Evolutionary conservation across 2,888 invertebrate genomes (phyloP).

Genomic region (Zhuqinia jingwanae): DNA sequence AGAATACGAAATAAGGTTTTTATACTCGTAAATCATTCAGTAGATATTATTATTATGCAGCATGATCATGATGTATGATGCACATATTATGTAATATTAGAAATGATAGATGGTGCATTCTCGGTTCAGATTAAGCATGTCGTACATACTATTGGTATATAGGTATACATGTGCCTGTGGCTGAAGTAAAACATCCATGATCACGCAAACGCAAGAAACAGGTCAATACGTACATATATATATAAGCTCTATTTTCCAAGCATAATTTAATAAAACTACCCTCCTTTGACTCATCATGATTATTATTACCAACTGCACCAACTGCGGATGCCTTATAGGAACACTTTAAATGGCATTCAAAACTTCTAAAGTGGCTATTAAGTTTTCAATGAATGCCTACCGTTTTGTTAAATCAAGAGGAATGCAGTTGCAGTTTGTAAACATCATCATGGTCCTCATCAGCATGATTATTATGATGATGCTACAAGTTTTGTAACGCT

Average conservation of each 20-base stretch:
- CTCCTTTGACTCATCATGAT: conserved; percentile 2
- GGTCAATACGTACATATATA: no score
- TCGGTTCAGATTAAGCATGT: no score
- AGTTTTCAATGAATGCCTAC: conserved; percentile 58
- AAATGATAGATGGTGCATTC: background rate
- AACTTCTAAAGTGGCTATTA: conserved; percentile 58
- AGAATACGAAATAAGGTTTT: background rate
- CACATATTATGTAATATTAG: no score
- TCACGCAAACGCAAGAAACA: no score
- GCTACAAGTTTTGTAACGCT: conserved; percentile 3
- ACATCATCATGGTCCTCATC: background rate
- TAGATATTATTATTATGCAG: background rate
- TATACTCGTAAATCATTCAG: conserved; percentile 24
- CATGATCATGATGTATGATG: background rate
- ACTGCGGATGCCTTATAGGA: conserved; percentile 35
- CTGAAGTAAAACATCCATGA: no score
- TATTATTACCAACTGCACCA: no score
- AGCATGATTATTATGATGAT: conserved; percentile 19
- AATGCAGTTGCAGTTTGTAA: conserved; percentile 35
- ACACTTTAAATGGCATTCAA: conserved; percentile 43
- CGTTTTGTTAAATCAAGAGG: conserved; percentile 52
- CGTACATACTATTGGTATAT: no score
- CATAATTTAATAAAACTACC: conserved; percentile 10
- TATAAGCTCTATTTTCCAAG: no score
- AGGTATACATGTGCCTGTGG: no score